These are phyloP conservation scores for Tupaia chinensis DNA, from an alignment of 2,113 vertebrate genomes.

Conservation along the genomic window DNA sequence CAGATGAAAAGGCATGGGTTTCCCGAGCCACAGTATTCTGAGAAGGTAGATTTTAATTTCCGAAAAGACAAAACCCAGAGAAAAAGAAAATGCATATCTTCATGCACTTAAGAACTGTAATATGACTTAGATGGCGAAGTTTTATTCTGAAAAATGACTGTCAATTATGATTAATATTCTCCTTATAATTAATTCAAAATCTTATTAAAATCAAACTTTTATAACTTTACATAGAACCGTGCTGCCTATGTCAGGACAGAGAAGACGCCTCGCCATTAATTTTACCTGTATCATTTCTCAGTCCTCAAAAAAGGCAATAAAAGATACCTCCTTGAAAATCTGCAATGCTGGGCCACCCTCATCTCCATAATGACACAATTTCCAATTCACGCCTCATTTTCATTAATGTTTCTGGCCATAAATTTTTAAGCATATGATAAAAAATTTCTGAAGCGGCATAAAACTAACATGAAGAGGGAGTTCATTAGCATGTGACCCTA, in stretches of 20 bases:
- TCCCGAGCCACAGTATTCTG: neutral
- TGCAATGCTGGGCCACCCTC: constrained; percentile 85
- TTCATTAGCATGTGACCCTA: constrained; percentile 93
- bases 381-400: constrained; percentile 93
- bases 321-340: constrained; percentile 90
- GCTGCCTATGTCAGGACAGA: constrained; percentile 77
- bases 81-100: constrained; percentile 53
- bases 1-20: constrained; percentile 6
- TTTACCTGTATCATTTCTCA: constrained; percentile 86
- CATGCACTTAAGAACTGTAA: constrained; percentile 62
- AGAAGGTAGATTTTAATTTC: constrained; percentile 79
- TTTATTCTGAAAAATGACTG: constrained; percentile 80
- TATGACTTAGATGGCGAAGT: constrained; percentile 75
- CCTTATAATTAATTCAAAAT: constrained; percentile 90
- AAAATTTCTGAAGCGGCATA: constrained; percentile 94
- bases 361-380: constrained; percentile 92
- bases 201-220: constrained; percentile 89
- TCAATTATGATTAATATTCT: constrained; percentile 86
- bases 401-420: constrained; percentile 94
- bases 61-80: constrained; percentile 70
- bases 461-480: constrained; percentile 92
- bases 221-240: constrained; percentile 86
- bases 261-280: constrained; percentile 85
- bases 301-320: constrained; percentile 86
- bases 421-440: constrained; percentile 95